Base-by-base conservation (phyloP, 2,113 vertebrate species). In the Paraplagusia blochii region DNA sequence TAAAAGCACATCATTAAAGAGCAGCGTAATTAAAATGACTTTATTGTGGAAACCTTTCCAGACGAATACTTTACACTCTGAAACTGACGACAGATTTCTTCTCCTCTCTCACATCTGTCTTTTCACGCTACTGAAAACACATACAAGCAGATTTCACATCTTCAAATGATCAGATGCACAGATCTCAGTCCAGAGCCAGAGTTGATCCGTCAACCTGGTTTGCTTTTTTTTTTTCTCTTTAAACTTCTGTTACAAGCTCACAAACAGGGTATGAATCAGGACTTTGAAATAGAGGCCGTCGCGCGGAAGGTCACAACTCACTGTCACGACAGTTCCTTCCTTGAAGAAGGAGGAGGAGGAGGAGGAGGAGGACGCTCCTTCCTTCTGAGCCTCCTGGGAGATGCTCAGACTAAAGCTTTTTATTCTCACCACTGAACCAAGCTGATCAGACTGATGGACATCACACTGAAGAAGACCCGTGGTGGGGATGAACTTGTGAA, bases 1-100 rank as follows among this genome's bases (percentile, higher is more conserved):
- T 93, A 93, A 91, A 90, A 53, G 14, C 3, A 44, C 36, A 10
- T 10, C 12, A 38, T 10, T 43, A 15, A 43, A 43, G 4, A 14
- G 11, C 8, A 40, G 7, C 53, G 43, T 65, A 65, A 18, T 33
- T 57, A 47, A 69, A 79, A 74, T 59, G 48, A 67, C 35, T 98
- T 98, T 98, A 98, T 95, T 96, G 92, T 94, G 93, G 93, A 95
- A 95, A 93, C 92, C 90, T 90, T 94, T 93, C 92, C 91, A 91
- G 93, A 95, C 94, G 93, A 94, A 95, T 93, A 96, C 92, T 94
- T 80, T 93, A 95, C 93, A 96, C 92, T 93, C 95, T 72, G 88
- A 94, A 93, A 95, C 92, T 90, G 93, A 92, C 94, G 95, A 93
- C 91, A 80, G 89, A 91, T 93, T 93, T 92, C 90, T 90, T n/a